phyloP scores from a whole-genome alignment of 2,113 vertebrate genomes.

The Apodemus sylvaticus region DNA sequence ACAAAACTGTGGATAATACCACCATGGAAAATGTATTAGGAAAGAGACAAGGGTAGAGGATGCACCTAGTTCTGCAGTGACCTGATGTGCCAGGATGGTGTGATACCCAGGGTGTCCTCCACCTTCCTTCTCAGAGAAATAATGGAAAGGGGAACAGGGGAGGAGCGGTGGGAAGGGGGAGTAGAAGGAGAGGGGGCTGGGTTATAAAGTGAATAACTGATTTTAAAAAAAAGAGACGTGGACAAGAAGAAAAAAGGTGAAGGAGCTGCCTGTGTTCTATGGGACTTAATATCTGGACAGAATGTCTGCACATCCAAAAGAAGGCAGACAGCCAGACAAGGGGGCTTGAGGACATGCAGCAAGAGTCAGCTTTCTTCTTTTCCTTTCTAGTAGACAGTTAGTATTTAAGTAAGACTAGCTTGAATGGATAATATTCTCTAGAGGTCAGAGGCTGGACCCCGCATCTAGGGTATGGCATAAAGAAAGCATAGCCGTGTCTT shows the following conservation, averaged over 20 bases:
- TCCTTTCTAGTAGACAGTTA: background rate
- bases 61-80: too few species aligned
- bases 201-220: too few species aligned
- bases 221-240: background rate
- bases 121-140: too few species aligned
- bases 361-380: background rate
- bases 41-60: too few species aligned
- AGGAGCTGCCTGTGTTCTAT: background rate
- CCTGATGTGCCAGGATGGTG: too few species aligned
- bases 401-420: conserved; percentile 20
- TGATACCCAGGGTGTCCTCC: too few species aligned
- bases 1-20: background rate
- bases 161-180: too few species aligned
- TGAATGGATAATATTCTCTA: background rate
- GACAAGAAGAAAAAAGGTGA: background rate
- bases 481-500: background rate
- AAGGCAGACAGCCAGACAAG: background rate
- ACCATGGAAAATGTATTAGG: background rate
- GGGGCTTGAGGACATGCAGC: background rate
- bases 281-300: background rate
- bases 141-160: too few species aligned
- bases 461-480: background rate
- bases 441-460: background rate
- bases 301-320: fast-evolving
- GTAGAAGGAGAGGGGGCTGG: too few species aligned